These are phyloP conservation scores for Subanguina moxae DNA, from an alignment of 1,140 invertebrate genomes.

Conservation along the genomic window DNA sequence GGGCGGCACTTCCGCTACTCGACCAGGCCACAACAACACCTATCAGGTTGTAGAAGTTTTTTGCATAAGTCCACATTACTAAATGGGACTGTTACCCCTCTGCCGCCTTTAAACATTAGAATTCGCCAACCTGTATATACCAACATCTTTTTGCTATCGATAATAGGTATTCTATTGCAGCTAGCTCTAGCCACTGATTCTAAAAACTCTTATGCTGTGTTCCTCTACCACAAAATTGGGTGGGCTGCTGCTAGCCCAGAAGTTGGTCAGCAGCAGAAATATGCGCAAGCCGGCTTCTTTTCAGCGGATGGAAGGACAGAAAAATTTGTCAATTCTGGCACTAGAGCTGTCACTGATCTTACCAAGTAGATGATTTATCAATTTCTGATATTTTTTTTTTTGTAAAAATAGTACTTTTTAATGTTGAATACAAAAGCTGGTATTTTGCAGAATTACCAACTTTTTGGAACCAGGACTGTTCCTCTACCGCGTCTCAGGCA, in stretches of 20 bases:
- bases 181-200: conserved; percentile 23
- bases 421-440: background rate
- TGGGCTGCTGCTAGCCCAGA: conserved; percentile 14
- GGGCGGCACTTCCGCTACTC: background rate
- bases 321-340: conserved; percentile 37
- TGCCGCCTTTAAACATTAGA: too few relatives aligned
- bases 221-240: conserved; percentile 26
- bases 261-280: background rate
- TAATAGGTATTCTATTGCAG: conserved; percentile 12
- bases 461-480: conserved; percentile 35
- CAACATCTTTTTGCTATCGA: too few relatives aligned
- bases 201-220: conserved; percentile 32
- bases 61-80: background rate
- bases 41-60: conserved; percentile 33
- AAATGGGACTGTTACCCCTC: background rate
- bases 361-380: conserved; percentile 16
- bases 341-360: conserved; percentile 13
- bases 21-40: conserved; percentile 13
- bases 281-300: conserved; percentile 37
- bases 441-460: conserved; percentile 24
- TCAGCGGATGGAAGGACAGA: conserved; percentile 35
- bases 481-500: conserved; percentile 33
- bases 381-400: background rate
- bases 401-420: background rate
- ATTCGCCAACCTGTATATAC: too few relatives aligned